phyloP scores from a whole-genome alignment of 2,888 invertebrate genomes.

The Melipona bicolor region DNA sequence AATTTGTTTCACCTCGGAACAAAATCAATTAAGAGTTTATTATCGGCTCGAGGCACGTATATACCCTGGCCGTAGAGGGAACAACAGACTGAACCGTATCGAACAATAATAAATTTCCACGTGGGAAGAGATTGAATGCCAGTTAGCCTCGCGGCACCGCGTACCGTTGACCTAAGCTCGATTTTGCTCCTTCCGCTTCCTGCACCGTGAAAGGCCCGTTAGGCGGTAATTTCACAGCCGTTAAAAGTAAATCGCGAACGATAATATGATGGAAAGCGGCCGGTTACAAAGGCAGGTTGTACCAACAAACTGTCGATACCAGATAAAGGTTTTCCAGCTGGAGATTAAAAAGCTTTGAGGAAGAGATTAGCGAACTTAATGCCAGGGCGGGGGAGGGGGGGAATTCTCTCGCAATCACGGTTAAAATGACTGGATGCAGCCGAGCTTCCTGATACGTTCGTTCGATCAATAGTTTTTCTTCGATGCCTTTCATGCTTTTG shows the following conservation, averaged over 20 bases:
- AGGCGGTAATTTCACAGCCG: slow-evolving; percentile 41
- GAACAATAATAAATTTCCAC: slow-evolving; percentile 37
- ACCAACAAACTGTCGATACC: slow-evolving; percentile 40
- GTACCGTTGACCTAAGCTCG: slow-evolving; percentile 26
- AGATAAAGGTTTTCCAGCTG: slow-evolving; percentile 15
- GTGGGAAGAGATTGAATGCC: slow-evolving; percentile 19
- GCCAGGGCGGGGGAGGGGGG: neutral
- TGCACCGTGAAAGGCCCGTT: slow-evolving; percentile 18
- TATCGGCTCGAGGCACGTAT: too few relatives aligned
- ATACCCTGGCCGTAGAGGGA: neutral
- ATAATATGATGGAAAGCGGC: slow-evolving; percentile 23
- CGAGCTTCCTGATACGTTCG: neutral
- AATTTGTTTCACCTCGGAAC: neutral
- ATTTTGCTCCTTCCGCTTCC: slow-evolving; percentile 4
- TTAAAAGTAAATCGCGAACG: slow-evolving; percentile 46
- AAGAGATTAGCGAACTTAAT: slow-evolving; percentile 18
- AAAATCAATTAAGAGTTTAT: too few relatives aligned
- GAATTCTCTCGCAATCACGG: neutral
- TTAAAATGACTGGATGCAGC: slow-evolving; percentile 18
- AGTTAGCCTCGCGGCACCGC: neutral
- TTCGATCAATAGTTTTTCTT: neutral
- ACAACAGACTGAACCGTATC: slow-evolving; percentile 8
- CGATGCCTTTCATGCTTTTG: neutral
- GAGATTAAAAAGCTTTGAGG: slow-evolving; percentile 40
- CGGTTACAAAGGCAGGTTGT: slow-evolving; percentile 40